phyloP scores from a whole-genome alignment of 1,140 invertebrate species.

The Littorina saxatilis region DNA sequence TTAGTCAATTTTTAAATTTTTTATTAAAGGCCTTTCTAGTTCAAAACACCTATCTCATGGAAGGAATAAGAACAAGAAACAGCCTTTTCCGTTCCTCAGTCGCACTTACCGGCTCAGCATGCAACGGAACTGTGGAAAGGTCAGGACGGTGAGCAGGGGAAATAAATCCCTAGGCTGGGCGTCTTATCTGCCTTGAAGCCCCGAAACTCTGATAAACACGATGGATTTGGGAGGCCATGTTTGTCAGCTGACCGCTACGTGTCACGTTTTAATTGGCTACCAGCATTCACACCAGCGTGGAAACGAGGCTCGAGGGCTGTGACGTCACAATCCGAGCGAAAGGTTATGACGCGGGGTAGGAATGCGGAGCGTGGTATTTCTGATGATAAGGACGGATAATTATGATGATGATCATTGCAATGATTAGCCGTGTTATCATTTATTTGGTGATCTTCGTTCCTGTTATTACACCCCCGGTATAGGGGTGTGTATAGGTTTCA shows the following conservation, averaged over 20 bases:
- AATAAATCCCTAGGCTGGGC: too few relatives aligned
- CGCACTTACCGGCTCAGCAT: too few relatives aligned
- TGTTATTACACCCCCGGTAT: too few relatives aligned
- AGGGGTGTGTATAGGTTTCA: too few relatives aligned
- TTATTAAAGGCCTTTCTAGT: too few relatives aligned
- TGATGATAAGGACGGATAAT: neutral
- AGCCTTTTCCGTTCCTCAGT: too few relatives aligned
- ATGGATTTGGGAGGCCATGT: constrained; percentile 7
- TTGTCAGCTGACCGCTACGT: constrained; percentile 12
- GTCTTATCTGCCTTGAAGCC: neutral
- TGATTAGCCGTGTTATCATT: neutral
- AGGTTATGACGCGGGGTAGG: neutral
- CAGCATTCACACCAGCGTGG: neutral
- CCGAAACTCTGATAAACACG: neutral
- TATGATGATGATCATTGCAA: neutral
- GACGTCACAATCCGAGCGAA: neutral
- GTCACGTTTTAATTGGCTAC: constrained; percentile 8
- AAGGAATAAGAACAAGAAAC: too few relatives aligned
- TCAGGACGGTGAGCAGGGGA: too few relatives aligned
- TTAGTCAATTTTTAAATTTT: too few relatives aligned
- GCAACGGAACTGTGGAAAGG: too few relatives aligned
- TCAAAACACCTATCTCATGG: too few relatives aligned
- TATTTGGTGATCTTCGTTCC: too few relatives aligned
- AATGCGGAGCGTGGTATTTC: neutral
- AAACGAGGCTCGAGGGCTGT: neutral